phyloP scores from a whole-genome alignment of 1,140 invertebrate species.

The Diabrotica undecimpunctata region DNA sequence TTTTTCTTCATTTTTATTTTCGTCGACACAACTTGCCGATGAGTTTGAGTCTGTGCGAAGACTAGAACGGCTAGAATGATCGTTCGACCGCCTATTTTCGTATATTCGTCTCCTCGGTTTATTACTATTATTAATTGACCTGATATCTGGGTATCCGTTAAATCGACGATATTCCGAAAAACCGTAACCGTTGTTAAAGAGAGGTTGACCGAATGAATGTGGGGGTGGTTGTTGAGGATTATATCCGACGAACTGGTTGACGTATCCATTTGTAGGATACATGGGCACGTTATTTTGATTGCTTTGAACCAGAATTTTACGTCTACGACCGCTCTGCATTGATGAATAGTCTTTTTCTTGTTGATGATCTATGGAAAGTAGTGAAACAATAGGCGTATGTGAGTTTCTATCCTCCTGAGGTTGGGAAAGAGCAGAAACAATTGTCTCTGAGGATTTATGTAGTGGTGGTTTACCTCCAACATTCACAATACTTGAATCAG shows the following conservation, averaged over 20 bases:
- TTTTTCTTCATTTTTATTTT: conserved; percentile 32
- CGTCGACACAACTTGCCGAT: conserved; percentile 32
- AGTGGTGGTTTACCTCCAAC: too few species aligned
- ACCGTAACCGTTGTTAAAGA: neutral
- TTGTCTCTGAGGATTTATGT: too few species aligned
- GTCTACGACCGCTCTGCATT: conserved; percentile 42
- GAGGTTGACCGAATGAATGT: neutral
- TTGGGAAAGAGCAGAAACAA: too few species aligned
- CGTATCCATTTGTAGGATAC: conserved; percentile 18
- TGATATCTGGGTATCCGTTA: conserved; percentile 18
- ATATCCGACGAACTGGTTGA: conserved; percentile 1
- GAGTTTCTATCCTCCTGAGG: conserved; percentile 7
- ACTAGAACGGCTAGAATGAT: conserved; percentile 29
- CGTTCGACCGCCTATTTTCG: conserved; percentile 23
- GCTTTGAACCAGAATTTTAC: conserved; percentile 8
- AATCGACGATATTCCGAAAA: conserved; percentile 2
- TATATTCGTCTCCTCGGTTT: conserved; percentile 7
- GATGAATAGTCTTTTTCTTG: conserved; percentile 44
- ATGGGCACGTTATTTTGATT: conserved; percentile 13
- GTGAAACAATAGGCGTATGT: conserved; percentile 43
- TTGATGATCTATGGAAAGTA: conserved; percentile 42
- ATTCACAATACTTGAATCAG: too few species aligned
- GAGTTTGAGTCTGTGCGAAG: conserved; percentile 36
- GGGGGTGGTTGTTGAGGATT: conserved; percentile 7
- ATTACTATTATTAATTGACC: conserved; percentile 10